Conservation (phyloP, 2,113 vertebrate genomes). For the Corythornis madagascariensis region DNA sequence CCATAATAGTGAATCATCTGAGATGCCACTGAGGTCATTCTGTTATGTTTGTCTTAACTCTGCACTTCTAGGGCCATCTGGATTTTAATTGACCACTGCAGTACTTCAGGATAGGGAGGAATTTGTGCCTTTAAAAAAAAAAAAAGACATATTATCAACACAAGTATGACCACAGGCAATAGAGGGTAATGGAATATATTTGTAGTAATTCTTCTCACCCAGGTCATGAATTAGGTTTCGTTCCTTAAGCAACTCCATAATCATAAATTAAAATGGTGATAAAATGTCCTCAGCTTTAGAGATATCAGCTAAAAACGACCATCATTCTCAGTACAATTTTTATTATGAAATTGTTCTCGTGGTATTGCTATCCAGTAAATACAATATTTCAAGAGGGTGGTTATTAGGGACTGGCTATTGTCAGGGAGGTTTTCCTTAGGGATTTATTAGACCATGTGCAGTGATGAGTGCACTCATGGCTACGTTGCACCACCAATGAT, state of each 20-base stretch:
- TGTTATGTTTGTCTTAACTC: neutral
- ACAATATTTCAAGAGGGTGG: neutral
- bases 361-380: neutral
- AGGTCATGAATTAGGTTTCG: conserved; percentile 14
- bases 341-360: neutral
- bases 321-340: neutral
- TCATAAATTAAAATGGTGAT: conserved; percentile 46
- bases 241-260: conserved; percentile 24
- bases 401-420: neutral
- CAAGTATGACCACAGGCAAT: neutral
- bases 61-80: neutral
- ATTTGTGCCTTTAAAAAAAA: neutral
- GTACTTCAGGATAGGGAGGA: neutral
- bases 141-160: neutral
- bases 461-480: neutral
- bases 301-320: neutral
- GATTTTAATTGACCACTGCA: neutral
- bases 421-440: neutral
- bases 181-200: conserved; percentile 11
- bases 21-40: neutral
- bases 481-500: neutral
- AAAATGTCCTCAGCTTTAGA: conserved; percentile 17
- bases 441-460: neutral
- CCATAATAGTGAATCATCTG: neutral
- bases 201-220: neutral